A percentile compares a stretch with the other conserved stretches of the same genome.
Conservation (phyloP, 2,797 vertebrate genomes). For the Dryobates pubescens region DNA sequence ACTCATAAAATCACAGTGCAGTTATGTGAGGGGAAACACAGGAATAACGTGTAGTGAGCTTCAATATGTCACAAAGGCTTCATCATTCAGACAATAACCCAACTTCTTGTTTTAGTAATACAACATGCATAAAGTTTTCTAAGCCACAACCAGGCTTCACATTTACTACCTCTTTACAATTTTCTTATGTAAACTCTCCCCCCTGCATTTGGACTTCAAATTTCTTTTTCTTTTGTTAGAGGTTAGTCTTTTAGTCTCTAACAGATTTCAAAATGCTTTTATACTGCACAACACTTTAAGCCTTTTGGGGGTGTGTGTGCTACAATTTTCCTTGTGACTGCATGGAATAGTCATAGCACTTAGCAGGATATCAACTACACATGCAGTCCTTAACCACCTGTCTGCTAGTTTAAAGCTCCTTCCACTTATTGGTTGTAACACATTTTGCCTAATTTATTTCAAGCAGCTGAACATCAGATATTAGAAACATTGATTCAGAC, state of each 20-base stretch:
- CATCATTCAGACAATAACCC: neutral
- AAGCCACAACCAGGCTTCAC: neutral
- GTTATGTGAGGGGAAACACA: neutral
- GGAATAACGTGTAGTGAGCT: neutral
- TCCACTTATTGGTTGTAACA: neutral
- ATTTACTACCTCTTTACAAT: neutral
- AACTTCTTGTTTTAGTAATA: neutral
- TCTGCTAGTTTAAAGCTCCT: neutral
- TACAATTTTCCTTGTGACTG: neutral
- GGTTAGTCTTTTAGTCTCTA: neutral
- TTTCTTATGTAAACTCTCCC: neutral
- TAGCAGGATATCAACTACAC: neutral
- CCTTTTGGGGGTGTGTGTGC: neutral
- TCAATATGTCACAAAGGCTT: neutral
- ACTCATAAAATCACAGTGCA: constrained; percentile 27
- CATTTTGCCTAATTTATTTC: neutral
- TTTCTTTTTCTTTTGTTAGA: neutral
- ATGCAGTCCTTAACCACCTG: neutral
- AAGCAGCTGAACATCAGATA: neutral
- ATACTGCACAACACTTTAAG: neutral
- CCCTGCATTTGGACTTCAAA: neutral
- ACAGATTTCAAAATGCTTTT: neutral
- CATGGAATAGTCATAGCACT: neutral
- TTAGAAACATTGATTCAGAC: neutral
- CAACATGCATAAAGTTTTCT: neutral